A percentile compares a stretch with the other conserved stretches of the same genome.
Evolutionary conservation across 2,113 vertebrate genomes (phyloP).

Genomic region (Ascaphus truei): DNA sequence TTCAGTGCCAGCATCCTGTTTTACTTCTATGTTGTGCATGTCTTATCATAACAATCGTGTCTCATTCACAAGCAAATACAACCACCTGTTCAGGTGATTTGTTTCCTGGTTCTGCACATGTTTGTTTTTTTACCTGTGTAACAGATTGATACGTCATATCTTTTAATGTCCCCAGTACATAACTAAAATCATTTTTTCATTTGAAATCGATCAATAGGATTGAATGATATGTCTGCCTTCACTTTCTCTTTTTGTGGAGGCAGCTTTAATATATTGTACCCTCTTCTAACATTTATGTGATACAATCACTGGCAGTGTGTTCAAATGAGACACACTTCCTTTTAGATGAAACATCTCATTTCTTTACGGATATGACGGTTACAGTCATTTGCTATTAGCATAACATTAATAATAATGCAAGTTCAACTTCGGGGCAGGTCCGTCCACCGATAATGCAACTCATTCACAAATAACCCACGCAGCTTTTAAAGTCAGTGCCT

Average conservation of each 20-base stretch:
- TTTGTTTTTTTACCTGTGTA: neutral
- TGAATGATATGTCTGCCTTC: neutral
- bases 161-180: neutral
- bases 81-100: neutral
- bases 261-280: neutral
- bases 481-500: conserved; percentile 27
- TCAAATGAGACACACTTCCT: neutral
- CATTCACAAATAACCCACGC: conserved; percentile 24
- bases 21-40: no score
- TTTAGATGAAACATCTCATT: neutral
- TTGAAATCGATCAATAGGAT: neutral
- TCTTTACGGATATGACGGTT: neutral
- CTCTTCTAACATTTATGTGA: neutral
- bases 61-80: neutral
- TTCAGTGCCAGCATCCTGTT: no score
- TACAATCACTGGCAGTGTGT: neutral
- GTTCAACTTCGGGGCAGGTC: neutral
- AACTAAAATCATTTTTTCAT: neutral
- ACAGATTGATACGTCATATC: neutral
- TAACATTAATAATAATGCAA: conserved; percentile 30
- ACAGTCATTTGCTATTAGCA: neutral
- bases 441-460: neutral
- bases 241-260: neutral
- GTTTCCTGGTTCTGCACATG: neutral
- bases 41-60: no score